Evolutionary conservation across 2,888 invertebrate species (phyloP).

Genomic region (Limnephilus lunatus): DNA sequence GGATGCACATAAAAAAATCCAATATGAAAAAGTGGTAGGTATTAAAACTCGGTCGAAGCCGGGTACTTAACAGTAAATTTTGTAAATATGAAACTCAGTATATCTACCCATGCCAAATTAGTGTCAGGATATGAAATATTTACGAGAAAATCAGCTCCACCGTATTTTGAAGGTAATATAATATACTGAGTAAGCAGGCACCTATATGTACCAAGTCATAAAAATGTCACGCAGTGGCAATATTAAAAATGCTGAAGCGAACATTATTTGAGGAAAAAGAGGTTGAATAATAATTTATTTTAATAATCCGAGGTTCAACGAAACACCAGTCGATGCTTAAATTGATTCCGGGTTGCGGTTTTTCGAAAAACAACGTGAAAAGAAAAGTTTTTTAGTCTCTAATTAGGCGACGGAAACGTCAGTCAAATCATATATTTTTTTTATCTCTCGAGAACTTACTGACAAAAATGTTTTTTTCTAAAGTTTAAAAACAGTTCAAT

Average conservation of each 20-base stretch:
- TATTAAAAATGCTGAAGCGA: not conserved
- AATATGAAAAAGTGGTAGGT: no score
- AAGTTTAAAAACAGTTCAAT: not conserved
- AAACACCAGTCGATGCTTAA: not conserved
- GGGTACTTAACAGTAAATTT: no score
- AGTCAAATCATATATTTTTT: not conserved
- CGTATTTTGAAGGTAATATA: not conserved
- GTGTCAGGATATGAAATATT: not conserved
- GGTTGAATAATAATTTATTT: not conserved
- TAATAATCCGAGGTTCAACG: not conserved
- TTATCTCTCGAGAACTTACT: not conserved
- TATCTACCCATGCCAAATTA: not conserved
- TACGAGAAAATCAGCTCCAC: not conserved
- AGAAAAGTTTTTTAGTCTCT: not conserved
- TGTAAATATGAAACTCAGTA: not conserved
- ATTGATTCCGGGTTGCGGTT: conserved; percentile 14
- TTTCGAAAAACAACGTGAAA: conserved; percentile 11
- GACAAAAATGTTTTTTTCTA: not conserved
- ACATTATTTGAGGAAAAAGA: not conserved
- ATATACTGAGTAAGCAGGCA: not conserved
- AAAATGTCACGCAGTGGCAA: not conserved
- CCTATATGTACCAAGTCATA: not conserved
- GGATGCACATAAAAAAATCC: no score
- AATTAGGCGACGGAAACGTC: conserved; percentile 8
- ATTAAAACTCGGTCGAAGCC: no score